Evolutionary conservation across 2,888 invertebrate genomes (phyloP).

Genomic region (Eupeodes luniger): DNA sequence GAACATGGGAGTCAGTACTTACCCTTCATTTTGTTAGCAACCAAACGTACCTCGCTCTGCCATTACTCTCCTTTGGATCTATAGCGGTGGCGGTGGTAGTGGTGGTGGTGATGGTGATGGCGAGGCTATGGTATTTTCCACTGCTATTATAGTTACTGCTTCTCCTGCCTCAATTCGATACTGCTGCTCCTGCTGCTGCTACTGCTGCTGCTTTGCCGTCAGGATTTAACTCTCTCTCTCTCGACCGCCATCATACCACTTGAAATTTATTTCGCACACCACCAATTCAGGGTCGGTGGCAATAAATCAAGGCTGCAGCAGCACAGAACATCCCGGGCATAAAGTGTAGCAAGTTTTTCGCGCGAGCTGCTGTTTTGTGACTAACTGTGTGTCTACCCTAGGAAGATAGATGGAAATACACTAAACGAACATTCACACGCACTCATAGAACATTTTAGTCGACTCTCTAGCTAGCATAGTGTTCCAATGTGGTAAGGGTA

Average conservation of each 20-base stretch:
- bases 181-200: conserved; percentile 1
- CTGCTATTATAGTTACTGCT: conserved; percentile 17
- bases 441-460: conserved; percentile 61
- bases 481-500: conserved; percentile 62
- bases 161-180: not conserved
- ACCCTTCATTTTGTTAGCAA: conserved; percentile 64
- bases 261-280: conserved; percentile 78
- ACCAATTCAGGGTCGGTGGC: conserved; percentile 77
- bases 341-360: conserved; percentile 78
- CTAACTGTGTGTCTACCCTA: conserved; percentile 75
- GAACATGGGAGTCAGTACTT: conserved; percentile 29
- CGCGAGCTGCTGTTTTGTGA: conserved; percentile 78
- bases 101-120: not conserved
- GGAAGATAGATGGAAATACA: conserved; percentile 76
- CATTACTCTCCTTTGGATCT: conserved; percentile 70
- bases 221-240: conserved; percentile 70
- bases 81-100: conserved; percentile 54
- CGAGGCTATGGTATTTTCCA: conserved; percentile 30
- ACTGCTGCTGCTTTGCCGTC: conserved; percentile 1
- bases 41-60: conserved; percentile 65
- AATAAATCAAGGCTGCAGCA: conserved; percentile 78
- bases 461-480: conserved; percentile 53
- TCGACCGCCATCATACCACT: conserved; percentile 78
- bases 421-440: conserved; percentile 75
- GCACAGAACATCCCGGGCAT: conserved; percentile 72